Evolutionary conservation across 2,113 vertebrate genomes (phyloP).

Genomic region (Nesogale talazaci): DNA sequence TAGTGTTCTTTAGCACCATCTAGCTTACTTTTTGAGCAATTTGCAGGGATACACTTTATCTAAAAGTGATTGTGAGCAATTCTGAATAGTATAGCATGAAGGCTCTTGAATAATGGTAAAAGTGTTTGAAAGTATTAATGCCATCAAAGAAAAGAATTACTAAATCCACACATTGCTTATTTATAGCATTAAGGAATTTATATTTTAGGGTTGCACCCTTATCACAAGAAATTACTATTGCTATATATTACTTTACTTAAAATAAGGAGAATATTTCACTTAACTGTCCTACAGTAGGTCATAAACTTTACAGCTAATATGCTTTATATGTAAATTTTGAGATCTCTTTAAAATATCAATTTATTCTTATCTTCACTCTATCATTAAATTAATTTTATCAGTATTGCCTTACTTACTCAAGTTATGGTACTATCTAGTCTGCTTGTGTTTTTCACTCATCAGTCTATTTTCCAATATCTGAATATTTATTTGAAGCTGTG

Average conservation of each 20-base stretch:
- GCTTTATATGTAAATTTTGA: constrained; percentile 26
- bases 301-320: background rate
- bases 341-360: background rate
- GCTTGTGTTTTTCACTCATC: background rate
- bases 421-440: background rate
- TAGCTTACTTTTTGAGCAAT: constrained; percentile 81
- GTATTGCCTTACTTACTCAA: background rate
- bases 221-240: constrained; percentile 44
- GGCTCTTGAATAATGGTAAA: constrained; percentile 9
- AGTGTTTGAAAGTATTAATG: constrained; percentile 33
- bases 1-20: constrained; percentile 84
- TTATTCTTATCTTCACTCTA: background rate
- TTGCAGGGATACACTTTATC: constrained; percentile 30
- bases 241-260: constrained; percentile 38
- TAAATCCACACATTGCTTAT: background rate
- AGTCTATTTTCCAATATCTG: background rate
- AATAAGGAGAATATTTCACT: background rate
- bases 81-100: background rate
- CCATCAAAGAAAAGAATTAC: background rate
- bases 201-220: background rate
- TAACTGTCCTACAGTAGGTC: constrained; percentile 6
- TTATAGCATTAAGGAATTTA: background rate
- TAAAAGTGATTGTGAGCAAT: background rate
- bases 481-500: background rate
- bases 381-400: background rate